Evolutionary conservation across 2,797 vertebrate genomes (phyloP), one percentile per base, ranked within the genome.

Genomic region (Knipowitschia caucasica): DNA sequence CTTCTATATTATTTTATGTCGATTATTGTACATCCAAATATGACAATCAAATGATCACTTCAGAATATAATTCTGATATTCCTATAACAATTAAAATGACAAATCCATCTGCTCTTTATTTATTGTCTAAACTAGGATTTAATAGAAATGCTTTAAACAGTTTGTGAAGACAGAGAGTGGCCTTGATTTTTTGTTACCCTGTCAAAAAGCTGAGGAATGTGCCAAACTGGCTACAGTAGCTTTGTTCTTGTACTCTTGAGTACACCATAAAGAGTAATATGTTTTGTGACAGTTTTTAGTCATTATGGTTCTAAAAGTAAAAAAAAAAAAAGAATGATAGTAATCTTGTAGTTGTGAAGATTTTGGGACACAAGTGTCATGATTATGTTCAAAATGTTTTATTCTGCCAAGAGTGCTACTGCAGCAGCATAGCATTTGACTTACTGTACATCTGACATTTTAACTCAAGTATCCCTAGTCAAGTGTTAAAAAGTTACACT

Each of bases 181-280:
- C 89, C 88, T 91, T 91, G 90, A 88, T 87, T 89, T 84, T 87
- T 83, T 84, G 71, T 81, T 84, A 79, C 80, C 67, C 73, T 81
- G 82, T 76, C 50, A 54, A 86, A 87, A 87, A 75, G 75, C 77
- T 73, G 80, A 87, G 84, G 87, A 90, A 89, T 90, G 83, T 75
- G 69, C 58, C 62, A 77, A 80, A 90, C 78, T 86, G 74, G 90
- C 86, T 89, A 90, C 87, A 89, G 88, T 87, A 86, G 82, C 85
- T 83, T 85, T 89, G 80, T 85, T 87, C 73, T 78, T 70, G 70
- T 64, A 40, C 53, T 66, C 64, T 67, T 78, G 82, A 71, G 78
- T 89, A 24, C 84, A 75, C 74, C 74, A 44, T 74, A 73, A 80
- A 77, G 74, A 67, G 71, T 65, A 26, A 12, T 76, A 78, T 77